These are phyloP conservation scores for Syngnathus acus DNA, from an alignment of 2,797 vertebrate genomes.

Conservation along the genomic window DNA sequence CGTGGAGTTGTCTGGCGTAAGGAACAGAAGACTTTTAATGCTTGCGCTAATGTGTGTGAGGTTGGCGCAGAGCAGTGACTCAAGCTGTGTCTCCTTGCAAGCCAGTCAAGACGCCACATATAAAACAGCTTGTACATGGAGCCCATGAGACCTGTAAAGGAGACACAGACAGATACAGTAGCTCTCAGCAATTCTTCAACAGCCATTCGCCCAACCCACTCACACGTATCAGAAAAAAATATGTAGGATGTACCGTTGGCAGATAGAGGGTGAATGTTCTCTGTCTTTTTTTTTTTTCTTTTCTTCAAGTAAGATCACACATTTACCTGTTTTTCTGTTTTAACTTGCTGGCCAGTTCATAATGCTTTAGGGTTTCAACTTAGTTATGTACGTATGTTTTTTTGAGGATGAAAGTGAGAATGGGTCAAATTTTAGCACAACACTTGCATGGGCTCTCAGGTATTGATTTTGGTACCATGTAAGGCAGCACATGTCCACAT, in stretches of 20 bases:
- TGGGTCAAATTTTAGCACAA: not conserved
- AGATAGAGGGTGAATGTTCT: conserved; percentile 19
- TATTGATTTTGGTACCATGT: conserved; percentile 30
- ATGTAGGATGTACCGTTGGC: conserved; percentile 2
- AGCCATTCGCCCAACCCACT: conserved; percentile 25
- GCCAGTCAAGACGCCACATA: conserved; percentile 20
- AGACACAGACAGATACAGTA: conserved; percentile 34
- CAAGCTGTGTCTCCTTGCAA: conserved; percentile 24
- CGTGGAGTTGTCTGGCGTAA: not conserved
- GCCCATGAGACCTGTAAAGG: conserved; percentile 33
- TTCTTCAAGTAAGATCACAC: not conserved
- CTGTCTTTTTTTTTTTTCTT: conserved; percentile 8
- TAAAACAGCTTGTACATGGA: conserved; percentile 30
- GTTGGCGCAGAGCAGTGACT: conserved; percentile 12
- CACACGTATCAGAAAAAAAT: conserved; percentile 7
- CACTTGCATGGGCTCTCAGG: conserved; percentile 25
- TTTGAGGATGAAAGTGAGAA: not conserved
- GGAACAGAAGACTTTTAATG: conserved; percentile 10
- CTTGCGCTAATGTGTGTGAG: conserved; percentile 6
- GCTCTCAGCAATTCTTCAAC: conserved; percentile 41
- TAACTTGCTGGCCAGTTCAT: not conserved
- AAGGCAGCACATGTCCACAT: conserved; percentile 51
- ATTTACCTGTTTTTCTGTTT: not conserved
- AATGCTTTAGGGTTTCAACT: not conserved
- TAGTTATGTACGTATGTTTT: not conserved